These are phyloP conservation scores for Erpetoichthys calabaricus DNA, from an alignment of 2,797 vertebrate genomes.

Conservation along the genomic window DNA sequence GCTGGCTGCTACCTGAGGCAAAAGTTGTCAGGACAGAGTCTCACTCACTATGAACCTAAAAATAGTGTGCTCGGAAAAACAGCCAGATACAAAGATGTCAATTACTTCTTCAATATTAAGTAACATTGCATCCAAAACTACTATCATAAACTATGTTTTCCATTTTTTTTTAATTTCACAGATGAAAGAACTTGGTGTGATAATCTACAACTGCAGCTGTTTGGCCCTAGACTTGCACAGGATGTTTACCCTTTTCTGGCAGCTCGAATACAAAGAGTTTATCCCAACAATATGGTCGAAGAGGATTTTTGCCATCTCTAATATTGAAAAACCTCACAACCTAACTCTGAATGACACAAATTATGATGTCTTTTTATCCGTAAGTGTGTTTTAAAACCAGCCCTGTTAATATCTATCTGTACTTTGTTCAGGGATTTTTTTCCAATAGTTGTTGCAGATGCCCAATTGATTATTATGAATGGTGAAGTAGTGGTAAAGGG, in stretches of 20 bases:
- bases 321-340: conserved; percentile 51
- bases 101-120: too few relatives aligned
- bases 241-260: conserved; percentile 59
- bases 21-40: too few relatives aligned
- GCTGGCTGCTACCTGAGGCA: too few relatives aligned
- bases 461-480: background rate
- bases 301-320: conserved; percentile 73
- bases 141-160: too few relatives aligned
- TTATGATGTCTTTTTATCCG: conserved; percentile 74
- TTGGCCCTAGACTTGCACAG: conserved; percentile 80
- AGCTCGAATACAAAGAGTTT: conserved; percentile 54
- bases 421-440: background rate
- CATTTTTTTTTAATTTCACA: conserved; percentile 38
- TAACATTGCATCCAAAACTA: too few relatives aligned
- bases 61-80: too few relatives aligned
- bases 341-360: conserved; percentile 66
- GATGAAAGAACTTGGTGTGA: conserved; percentile 86
- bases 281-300: conserved; percentile 75
- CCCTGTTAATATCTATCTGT: background rate
- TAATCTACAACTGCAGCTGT: conserved; percentile 87
- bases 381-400: conserved; percentile 41
- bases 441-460: background rate
- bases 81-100: too few relatives aligned
- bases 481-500: too few relatives aligned
- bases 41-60: too few relatives aligned